A percentile compares a stretch with the other conserved stretches of the same genome.
phyloP scores from a whole-genome alignment of 1,140 invertebrate genomes.

The Drosophila sturtevanti region DNA sequence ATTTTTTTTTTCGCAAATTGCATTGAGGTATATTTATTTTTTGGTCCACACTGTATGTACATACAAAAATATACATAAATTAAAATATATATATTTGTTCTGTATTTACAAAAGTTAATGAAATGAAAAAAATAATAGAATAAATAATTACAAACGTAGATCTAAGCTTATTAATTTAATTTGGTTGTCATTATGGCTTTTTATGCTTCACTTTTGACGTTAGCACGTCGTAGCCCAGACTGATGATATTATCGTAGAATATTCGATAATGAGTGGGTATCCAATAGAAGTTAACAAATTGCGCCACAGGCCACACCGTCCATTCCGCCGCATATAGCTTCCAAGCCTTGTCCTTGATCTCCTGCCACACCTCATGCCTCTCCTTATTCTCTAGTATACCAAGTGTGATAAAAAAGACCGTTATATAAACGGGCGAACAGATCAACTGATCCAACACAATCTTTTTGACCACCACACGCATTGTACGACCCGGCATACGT shows the following conservation, averaged over 20 bases:
- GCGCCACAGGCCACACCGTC: conserved; percentile 92
- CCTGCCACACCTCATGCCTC: conserved; percentile 86
- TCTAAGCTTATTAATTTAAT: conserved; percentile 26
- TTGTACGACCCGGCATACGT: conserved; percentile 85
- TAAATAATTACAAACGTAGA: conserved; percentile 21
- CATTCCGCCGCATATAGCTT: conserved; percentile 91
- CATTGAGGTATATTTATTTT: conserved; percentile 9
- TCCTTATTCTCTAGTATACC: conserved; percentile 88
- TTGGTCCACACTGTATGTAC: conserved; percentile 1
- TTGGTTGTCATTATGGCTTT: conserved; percentile 40
- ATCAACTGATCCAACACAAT: conserved; percentile 94
- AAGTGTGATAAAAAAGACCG: conserved; percentile 91
- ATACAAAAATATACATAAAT: neutral
- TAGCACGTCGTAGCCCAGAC: conserved; percentile 95
- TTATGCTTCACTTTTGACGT: conserved; percentile 94
- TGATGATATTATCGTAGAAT: conserved; percentile 95
- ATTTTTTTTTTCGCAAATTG: neutral
- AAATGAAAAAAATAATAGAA: conserved; percentile 23
- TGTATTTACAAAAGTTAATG: conserved; percentile 50
- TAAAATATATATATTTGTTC: conserved; percentile 24
- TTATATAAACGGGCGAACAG: conserved; percentile 93
- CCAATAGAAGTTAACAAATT: conserved; percentile 95
- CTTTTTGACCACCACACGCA: conserved; percentile 91
- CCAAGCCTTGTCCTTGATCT: conserved; percentile 91
- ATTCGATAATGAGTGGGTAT: conserved; percentile 93